Evolutionary conservation across 2,888 invertebrate species (phyloP), one percentile per base, ranked within the genome.

Genomic region (Agrilus mali): DNA sequence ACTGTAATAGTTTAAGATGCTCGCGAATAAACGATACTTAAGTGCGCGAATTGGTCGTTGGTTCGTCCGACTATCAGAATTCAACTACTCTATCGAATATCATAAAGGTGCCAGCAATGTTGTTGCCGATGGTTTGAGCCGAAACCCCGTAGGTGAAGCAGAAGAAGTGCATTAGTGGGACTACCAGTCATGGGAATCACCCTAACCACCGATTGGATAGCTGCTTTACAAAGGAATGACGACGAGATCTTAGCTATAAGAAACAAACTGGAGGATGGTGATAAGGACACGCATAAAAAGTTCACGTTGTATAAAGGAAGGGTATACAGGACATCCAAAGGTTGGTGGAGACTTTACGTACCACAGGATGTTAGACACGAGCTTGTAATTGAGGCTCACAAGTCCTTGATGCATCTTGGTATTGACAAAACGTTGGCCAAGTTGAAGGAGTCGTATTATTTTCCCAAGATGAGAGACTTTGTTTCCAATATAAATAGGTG

Each of bases 51-150:
- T 47, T 36, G 47, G 32, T 6, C 27, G 37, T 12, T 46, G 41
- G 43, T 35, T 37, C 33, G 13, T 49, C 10, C 41, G 41, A 31
- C 22, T 53, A 33, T 46, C 47, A 10, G 50, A 34, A 20, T 52
- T 48, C 36, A 36, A 49, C 44, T 54, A 51, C 43, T 32, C 34
- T 3, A 42, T 51, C 7, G 50, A 53, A 34, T 46, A 54, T 42
- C 47, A 41, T 22, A 48, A 45, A n/a, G 53, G 53, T n/a, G 33
- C 14, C 6, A 34, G 32, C n/a, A 52, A 48, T 41, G 12, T 20
- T 14, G 44, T 43, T 1, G 53, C 47, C 7, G 51, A 55, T 41
- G 32, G 40, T 4, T 38, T 53, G 7, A 53, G 51, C 43, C 38
- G 53, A 27, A 45, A 48, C 43, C 50, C 54, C 2, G 48, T 51